phyloP scores from a whole-genome alignment of 2,888 invertebrate species.

The Troides oblongomaculatus region DNA sequence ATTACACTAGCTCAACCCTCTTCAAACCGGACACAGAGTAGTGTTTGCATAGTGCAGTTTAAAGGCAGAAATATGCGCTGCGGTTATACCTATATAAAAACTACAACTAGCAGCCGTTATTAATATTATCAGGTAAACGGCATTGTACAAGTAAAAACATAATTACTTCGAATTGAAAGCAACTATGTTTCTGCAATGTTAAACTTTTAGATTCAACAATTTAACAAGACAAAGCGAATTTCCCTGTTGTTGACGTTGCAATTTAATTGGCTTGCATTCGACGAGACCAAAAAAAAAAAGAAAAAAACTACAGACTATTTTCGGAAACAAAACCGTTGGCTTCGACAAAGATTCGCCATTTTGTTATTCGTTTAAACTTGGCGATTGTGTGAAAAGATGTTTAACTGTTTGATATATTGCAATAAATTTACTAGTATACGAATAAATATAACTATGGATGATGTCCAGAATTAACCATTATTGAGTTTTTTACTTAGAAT shows the following conservation, averaged over 20 bases:
- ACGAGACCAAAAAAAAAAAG: slow-evolving; percentile 12
- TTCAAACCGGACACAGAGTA: too few relatives aligned
- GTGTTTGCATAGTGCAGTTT: too few relatives aligned
- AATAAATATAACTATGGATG: too few relatives aligned
- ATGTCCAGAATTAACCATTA: too few relatives aligned
- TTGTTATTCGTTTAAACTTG: slow-evolving; percentile 11
- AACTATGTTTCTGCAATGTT: not conserved
- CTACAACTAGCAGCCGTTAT: too few relatives aligned
- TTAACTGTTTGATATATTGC: not conserved
- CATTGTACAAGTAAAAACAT: not conserved
- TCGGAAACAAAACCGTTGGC: slow-evolving; percentile 17
- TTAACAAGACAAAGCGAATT: slow-evolving; percentile 5
- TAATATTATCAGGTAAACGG: too few relatives aligned
- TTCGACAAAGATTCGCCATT: slow-evolving; percentile 12
- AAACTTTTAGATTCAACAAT: not conserved
- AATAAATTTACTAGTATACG: not conserved
- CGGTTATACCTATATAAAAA: too few relatives aligned
- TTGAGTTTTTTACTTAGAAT: too few relatives aligned
- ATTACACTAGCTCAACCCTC: too few relatives aligned
- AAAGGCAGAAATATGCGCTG: too few relatives aligned
- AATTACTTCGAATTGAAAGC: not conserved
- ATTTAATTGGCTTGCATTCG: slow-evolving; percentile 21
- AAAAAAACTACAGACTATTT: slow-evolving; percentile 8
- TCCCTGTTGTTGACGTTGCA: slow-evolving; percentile 16
- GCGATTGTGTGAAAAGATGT: slow-evolving; percentile 13